A percentile compares a stretch with the other conserved stretches of the same genome.
Evolutionary conservation across 2,888 invertebrate genomes (phyloP).

Genomic region (Rosalia funebris): DNA sequence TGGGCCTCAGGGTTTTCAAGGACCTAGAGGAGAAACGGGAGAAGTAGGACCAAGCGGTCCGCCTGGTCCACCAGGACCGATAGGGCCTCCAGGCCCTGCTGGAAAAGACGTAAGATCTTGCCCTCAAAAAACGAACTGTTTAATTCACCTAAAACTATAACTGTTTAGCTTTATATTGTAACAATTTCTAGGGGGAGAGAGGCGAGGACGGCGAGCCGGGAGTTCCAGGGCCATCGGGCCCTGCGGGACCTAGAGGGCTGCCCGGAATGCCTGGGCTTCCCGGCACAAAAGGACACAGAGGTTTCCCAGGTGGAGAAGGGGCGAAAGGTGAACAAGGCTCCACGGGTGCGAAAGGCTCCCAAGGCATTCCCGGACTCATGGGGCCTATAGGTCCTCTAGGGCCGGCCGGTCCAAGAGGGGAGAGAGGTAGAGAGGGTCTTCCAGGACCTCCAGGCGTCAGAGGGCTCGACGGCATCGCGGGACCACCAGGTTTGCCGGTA

Average conservation of each 20-base stretch:
- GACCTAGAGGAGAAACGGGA: conserved; percentile 81
- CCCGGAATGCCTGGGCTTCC: conserved; percentile 82
- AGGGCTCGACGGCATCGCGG: conserved; percentile 82
- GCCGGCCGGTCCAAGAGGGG: conserved; percentile 81
- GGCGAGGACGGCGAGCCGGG: conserved; percentile 83
- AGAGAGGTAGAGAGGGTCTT: conserved; percentile 85
- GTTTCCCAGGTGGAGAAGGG: conserved; percentile 82
- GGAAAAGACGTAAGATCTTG: conserved; percentile 79
- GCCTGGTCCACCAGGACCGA: conserved; percentile 67
- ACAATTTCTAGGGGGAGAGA: conserved; percentile 68
- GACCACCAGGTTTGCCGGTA: conserved; percentile 80
- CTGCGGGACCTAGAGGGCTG: conserved; percentile 77
- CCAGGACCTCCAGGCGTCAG: conserved; percentile 80
- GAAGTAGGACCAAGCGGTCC: conserved; percentile 78
- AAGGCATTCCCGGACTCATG: conserved; percentile 74
- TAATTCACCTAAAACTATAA: too few species aligned
- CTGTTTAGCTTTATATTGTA: background rate
- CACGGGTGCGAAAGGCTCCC: conserved; percentile 79
- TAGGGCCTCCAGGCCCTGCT: conserved; percentile 76
- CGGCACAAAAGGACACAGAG: conserved; percentile 85
- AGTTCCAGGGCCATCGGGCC: conserved; percentile 75
- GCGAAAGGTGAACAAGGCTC: conserved; percentile 83
- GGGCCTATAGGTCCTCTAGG: conserved; percentile 80
- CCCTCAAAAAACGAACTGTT: too few species aligned
- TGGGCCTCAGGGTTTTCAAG: conserved; percentile 86